Percentiles rank a stretch among this genome's conserved stretches.
phyloP scores from a whole-genome alignment of 2,888 invertebrate genomes.

The Sturmia bella region DNA sequence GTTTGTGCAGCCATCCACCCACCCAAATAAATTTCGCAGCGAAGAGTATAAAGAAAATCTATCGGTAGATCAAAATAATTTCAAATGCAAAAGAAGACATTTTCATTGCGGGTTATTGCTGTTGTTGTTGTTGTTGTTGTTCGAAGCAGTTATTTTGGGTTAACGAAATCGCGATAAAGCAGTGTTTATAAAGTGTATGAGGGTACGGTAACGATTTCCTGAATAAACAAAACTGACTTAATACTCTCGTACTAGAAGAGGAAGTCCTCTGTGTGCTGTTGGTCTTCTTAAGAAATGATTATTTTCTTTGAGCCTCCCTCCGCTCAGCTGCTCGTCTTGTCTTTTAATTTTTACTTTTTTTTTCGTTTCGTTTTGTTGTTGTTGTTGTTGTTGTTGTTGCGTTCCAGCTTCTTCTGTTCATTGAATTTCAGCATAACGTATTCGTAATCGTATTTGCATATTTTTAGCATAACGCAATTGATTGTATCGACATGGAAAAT shows the following conservation, averaged over 20 bases:
- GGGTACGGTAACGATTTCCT: conserved; percentile 61
- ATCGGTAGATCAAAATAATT: conserved; percentile 75
- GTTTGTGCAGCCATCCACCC: conserved; percentile 68
- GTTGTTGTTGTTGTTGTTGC: no score
- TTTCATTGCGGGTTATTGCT: conserved; percentile 64
- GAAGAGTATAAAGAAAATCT: conserved; percentile 73
- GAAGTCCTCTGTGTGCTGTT: conserved; percentile 13
- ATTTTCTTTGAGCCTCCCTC: conserved; percentile 27
- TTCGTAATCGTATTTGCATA: conserved; percentile 78
- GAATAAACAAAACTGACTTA: conserved; percentile 14
- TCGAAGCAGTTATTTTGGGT: conserved; percentile 56
- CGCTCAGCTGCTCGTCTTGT: conserved; percentile 25
- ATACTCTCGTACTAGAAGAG: conserved; percentile 10
- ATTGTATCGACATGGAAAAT: conserved; percentile 81
- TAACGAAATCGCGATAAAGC: conserved; percentile 69
- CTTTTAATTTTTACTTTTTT: background rate
- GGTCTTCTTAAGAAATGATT: conserved; percentile 62
- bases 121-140: conserved; percentile 54
- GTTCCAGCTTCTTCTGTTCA: conserved; percentile 39
- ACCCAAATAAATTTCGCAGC: conserved; percentile 76
- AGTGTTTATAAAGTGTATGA: conserved; percentile 58
- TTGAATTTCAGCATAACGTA: conserved; percentile 49
- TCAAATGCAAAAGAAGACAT: conserved; percentile 74
- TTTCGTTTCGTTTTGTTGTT: no score
- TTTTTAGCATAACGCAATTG: conserved; percentile 81